Percentiles rank a stretch among this genome's conserved stretches.
phyloP scores from a whole-genome alignment of 1,140 invertebrate species.

The Caenorhabditis latens region DNA sequence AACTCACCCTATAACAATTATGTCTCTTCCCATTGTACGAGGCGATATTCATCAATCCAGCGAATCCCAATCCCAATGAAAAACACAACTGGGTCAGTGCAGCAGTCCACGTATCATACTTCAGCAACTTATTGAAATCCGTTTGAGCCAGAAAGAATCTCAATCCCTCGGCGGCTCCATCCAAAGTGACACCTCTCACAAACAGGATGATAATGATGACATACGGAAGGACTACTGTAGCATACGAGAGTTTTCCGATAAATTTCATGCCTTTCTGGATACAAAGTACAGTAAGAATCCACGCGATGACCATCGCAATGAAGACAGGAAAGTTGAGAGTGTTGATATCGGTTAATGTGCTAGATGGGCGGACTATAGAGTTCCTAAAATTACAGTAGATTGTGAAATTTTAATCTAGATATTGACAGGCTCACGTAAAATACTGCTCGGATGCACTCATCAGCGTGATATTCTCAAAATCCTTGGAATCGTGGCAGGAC shows the following conservation, averaged over 20 bases:
- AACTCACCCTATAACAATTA: slow-evolving; percentile 70
- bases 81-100: slow-evolving; percentile 80
- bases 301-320: slow-evolving; percentile 37
- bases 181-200: slow-evolving; percentile 83
- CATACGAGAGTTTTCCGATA: slow-evolving; percentile 63
- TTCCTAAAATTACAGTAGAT: background rate
- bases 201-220: slow-evolving; percentile 84
- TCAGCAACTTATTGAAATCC: slow-evolving; percentile 57
- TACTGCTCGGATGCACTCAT: background rate
- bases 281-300: slow-evolving; percentile 55
- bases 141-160: slow-evolving; percentile 79
- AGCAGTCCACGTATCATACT: slow-evolving; percentile 78
- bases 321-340: background rate
- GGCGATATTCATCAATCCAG: slow-evolving; percentile 80
- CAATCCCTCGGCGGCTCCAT: slow-evolving; percentile 85
- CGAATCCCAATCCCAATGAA: slow-evolving; percentile 80
- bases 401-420: background rate
- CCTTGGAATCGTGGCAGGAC: slow-evolving; percentile 4
- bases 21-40: slow-evolving; percentile 80
- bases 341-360: background rate
- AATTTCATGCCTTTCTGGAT: slow-evolving; percentile 58
- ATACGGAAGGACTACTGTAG: slow-evolving; percentile 84
- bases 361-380: background rate
- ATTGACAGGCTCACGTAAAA: background rate
- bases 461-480: background rate